These are phyloP conservation scores for Urocitellus parryii DNA, from an alignment of 2,113 vertebrate genomes.

Conservation along the genomic window DNA sequence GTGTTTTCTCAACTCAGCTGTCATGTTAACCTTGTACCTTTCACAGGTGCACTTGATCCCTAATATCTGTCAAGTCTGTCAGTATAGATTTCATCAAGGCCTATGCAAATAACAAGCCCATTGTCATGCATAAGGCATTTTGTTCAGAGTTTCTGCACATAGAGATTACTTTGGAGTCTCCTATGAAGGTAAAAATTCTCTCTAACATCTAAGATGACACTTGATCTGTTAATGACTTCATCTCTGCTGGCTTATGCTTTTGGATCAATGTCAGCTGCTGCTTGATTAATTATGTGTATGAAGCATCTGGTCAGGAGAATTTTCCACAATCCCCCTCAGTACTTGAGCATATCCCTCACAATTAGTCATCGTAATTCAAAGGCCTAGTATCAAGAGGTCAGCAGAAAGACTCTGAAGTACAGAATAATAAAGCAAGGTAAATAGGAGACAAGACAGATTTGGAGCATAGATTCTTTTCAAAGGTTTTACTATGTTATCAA, in stretches of 20 bases:
- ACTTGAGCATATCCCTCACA: slow-evolving; percentile 66
- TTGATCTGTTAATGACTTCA: slow-evolving; percentile 71
- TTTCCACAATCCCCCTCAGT: slow-evolving; percentile 57
- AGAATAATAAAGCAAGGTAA: not conserved
- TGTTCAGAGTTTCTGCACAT: slow-evolving; percentile 22
- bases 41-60: not conserved
- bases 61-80: not conserved
- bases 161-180: slow-evolving; percentile 9
- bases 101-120: not conserved
- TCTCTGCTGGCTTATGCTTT: slow-evolving; percentile 69
- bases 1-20: not conserved
- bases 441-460: not conserved
- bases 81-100: not conserved
- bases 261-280: slow-evolving; percentile 74
- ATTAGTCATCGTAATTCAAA: slow-evolving; percentile 66
- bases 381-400: slow-evolving; percentile 10
- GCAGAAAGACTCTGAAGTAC: slow-evolving; percentile 21
- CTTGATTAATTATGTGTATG: slow-evolving; percentile 77
- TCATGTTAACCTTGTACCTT: not conserved
- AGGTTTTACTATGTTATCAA: not conserved
- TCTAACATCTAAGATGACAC: slow-evolving; percentile 57
- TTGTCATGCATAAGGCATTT: not conserved
- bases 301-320: slow-evolving; percentile 63
- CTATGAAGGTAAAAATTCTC: slow-evolving; percentile 57
- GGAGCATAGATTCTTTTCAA: not conserved